phyloP scores from a whole-genome alignment of 2,888 invertebrate species.

The Theristus sp. region DNA sequence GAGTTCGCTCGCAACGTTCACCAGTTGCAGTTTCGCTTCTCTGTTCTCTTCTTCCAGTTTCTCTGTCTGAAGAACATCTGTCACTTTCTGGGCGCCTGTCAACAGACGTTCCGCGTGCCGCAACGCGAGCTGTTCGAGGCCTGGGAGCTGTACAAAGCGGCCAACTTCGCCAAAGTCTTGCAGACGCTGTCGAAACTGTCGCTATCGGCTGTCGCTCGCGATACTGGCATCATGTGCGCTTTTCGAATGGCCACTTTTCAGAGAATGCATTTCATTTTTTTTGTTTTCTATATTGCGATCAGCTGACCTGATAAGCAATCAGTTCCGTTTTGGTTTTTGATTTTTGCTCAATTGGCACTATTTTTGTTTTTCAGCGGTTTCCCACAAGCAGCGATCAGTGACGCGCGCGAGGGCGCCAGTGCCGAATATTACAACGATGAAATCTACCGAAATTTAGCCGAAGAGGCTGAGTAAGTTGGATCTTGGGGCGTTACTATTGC shows the following conservation, averaged over 20 bases:
- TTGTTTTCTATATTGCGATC: too few relatives aligned
- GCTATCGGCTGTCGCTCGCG: constrained; percentile 50
- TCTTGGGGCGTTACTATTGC: too few relatives aligned
- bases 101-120: constrained; percentile 57
- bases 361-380: constrained; percentile 54
- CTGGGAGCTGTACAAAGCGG: constrained; percentile 79
- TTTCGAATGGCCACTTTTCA: too few relatives aligned
- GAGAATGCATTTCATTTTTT: too few relatives aligned
- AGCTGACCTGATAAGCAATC: too few relatives aligned
- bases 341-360: too few relatives aligned
- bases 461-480: constrained; percentile 28
- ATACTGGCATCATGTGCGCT: constrained; percentile 54
- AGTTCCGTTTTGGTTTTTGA: too few relatives aligned
- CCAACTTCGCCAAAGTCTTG: constrained; percentile 74
- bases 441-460: constrained; percentile 34
- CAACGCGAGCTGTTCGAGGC: constrained; percentile 79
- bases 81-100: constrained; percentile 69
- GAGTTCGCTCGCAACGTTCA: too few relatives aligned
- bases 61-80: constrained; percentile 84
- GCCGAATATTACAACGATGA: constrained; percentile 28
- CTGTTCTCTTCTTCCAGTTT: constrained; percentile 73
- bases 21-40: too few relatives aligned
- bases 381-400: constrained; percentile 33
- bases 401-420: constrained; percentile 6
- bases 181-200: constrained; percentile 74